phyloP scores from a whole-genome alignment of 2,888 invertebrate species.

The Glyphotaelius pellucidus region DNA sequence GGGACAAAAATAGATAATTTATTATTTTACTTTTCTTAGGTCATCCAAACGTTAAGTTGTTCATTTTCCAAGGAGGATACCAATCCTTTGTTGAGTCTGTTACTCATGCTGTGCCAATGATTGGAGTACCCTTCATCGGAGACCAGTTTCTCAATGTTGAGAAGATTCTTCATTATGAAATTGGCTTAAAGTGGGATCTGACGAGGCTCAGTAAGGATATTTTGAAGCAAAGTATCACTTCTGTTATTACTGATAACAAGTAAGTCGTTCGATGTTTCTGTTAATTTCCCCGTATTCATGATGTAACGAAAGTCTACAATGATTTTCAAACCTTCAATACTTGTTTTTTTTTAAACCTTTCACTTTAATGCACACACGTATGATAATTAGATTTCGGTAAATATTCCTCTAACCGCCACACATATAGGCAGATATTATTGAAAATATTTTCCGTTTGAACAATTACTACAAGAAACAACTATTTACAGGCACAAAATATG shows the following conservation, averaged over 20 bases:
- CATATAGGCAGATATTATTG: no score
- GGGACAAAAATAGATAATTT: neutral
- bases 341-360: no score
- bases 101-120: conserved; percentile 55
- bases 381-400: no score
- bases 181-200: conserved; percentile 46
- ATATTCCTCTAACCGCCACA: no score
- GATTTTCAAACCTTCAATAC: neutral
- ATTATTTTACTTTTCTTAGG: conserved; percentile 30
- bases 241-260: conserved; percentile 20
- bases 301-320: neutral
- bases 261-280: neutral
- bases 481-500: no score
- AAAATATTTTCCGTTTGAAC: no score
- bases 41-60: conserved; percentile 57
- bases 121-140: conserved; percentile 56
- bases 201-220: conserved; percentile 3
- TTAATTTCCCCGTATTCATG: neutral
- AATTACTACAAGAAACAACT: no score
- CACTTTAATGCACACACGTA: no score
- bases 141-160: conserved; percentile 56
- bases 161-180: conserved; percentile 44
- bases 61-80: conserved; percentile 61
- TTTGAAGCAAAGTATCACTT: conserved; percentile 29
- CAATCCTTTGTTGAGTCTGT: conserved; percentile 58